These are phyloP conservation scores for Chrosomus eos DNA, from an alignment of 2,797 vertebrate species.

Conservation along the genomic window DNA sequence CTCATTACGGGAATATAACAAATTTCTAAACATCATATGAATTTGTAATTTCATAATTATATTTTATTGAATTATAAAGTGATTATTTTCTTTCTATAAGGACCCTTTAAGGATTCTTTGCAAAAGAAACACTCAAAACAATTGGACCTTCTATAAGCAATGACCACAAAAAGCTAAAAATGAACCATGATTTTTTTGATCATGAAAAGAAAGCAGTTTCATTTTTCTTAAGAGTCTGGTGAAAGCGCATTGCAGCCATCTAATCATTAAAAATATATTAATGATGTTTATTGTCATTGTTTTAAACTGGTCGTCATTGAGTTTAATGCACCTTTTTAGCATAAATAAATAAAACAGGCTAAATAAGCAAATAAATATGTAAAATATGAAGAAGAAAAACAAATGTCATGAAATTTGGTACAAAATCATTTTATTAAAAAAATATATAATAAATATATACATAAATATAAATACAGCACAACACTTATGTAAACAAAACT, in stretches of 20 bases:
- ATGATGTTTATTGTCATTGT: background rate
- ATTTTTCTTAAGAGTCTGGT: background rate
- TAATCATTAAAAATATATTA: background rate
- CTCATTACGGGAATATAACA: background rate
- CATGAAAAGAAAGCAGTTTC: background rate
- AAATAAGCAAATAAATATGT: background rate
- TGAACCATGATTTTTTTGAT: background rate
- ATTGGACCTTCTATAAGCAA: background rate
- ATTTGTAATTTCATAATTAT: background rate
- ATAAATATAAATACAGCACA: conserved; percentile 2
- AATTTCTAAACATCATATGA: background rate
- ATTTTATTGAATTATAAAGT: background rate
- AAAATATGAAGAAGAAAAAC: background rate
- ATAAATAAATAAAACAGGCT: background rate
- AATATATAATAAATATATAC: conserved; percentile 18
- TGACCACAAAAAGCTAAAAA: background rate
- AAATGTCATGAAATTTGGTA: background rate
- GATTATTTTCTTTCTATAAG: background rate
- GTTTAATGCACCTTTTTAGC: background rate
- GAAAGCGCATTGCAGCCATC: background rate
- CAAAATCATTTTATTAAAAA: background rate
- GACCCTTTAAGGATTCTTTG: too few species aligned
- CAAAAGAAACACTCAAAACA: background rate
- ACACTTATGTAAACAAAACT: background rate
- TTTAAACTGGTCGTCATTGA: background rate